phyloP scores from a whole-genome alignment of 2,113 vertebrate species.

The Labrus mixtus region DNA sequence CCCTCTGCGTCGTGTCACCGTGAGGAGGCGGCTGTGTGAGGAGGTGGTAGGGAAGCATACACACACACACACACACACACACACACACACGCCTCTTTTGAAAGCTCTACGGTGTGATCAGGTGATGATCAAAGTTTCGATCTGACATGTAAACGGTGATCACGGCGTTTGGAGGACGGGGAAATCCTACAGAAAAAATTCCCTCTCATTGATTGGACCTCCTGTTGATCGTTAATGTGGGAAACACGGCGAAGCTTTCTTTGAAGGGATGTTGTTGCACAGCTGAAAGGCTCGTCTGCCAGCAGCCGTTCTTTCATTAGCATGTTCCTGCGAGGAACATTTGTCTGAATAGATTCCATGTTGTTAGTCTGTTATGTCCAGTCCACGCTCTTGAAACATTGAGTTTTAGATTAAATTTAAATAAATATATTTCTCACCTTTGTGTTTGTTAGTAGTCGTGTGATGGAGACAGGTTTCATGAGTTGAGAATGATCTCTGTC shows the following conservation, averaged over 20 bases:
- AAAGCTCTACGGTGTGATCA: conserved; percentile 1
- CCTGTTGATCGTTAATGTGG: conserved; percentile 25
- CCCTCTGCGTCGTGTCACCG: conserved; percentile 28
- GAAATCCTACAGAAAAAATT: conserved; percentile 10
- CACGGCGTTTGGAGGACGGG: neutral
- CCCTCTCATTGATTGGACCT: conserved; percentile 1
- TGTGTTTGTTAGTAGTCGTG: no score
- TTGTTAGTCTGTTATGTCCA: no score
- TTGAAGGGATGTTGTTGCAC: conserved; percentile 3
- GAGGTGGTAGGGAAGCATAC: conserved; percentile 42
- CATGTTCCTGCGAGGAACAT: conserved; percentile 19
- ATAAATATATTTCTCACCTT: no score
- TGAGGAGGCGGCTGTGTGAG: conserved; percentile 51
- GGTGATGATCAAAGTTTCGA: conserved; percentile 1
- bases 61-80: conserved; percentile 8
- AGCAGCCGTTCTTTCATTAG: conserved; percentile 19
- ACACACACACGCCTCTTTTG: neutral
- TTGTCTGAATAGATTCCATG: conserved; percentile 26
- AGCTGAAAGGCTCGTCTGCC: conserved; percentile 6
- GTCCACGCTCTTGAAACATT: no score
- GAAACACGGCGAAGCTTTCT: neutral
- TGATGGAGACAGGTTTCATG: no score
- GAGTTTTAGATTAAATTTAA: no score
- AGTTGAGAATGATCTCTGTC: neutral
- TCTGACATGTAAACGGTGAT: conserved; percentile 15